Evolutionary conservation across 2,797 vertebrate species (phyloP).

Genomic region (Meda fulgida): DNA sequence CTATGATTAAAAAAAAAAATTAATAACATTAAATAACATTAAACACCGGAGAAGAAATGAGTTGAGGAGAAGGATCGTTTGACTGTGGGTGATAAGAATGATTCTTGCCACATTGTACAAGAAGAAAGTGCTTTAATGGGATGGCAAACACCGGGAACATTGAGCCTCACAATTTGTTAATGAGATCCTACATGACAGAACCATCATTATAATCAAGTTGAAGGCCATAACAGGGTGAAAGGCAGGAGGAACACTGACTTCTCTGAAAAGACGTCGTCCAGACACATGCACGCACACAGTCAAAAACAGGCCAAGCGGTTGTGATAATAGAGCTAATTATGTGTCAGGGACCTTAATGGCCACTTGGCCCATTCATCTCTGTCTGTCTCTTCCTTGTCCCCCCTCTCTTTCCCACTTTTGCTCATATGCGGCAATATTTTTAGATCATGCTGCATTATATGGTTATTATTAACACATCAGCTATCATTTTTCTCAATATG

Average conservation of each 20-base stretch:
- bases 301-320: constrained; percentile 39
- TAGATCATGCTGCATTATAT: constrained; percentile 1
- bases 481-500: constrained; percentile 3
- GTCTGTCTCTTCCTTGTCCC: constrained; percentile 29
- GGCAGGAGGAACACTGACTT: constrained; percentile 22
- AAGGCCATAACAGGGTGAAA: constrained; percentile 38
- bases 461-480: constrained; percentile 21
- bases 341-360: constrained; percentile 50
- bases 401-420: constrained; percentile 8
- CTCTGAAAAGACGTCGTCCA: constrained; percentile 18
- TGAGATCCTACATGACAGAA: constrained; percentile 48
- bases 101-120: constrained; percentile 1
- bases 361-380: constrained; percentile 47
- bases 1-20: constrained; percentile 10
- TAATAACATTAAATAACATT: no score
- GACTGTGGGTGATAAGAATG: constrained; percentile 16
- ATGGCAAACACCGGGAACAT: constrained; percentile 33
- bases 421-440: constrained; percentile 22
- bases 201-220: constrained; percentile 53
- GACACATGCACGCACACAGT: constrained; percentile 13
- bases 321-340: constrained; percentile 52
- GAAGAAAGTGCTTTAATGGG: constrained; percentile 23
- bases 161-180: constrained; percentile 48
- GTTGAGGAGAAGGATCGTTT: constrained; percentile 4
- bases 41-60: constrained; percentile 7